Evolutionary conservation across 2,888 invertebrate species (phyloP).

Genomic region (Hypercompe scribonia): DNA sequence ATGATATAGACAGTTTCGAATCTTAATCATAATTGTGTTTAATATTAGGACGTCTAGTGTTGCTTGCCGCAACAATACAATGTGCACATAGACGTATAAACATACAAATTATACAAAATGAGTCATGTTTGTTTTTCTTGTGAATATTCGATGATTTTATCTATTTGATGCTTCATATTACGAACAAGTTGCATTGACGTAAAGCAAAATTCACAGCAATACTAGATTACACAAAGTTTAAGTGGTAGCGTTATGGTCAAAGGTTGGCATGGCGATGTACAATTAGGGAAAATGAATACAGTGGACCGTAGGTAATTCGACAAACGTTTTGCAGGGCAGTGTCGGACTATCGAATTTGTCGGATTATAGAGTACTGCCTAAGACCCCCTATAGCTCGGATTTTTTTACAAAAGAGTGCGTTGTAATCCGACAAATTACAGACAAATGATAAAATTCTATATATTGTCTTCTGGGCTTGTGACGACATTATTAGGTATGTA

Average conservation of each 20-base stretch:
- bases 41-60: background rate
- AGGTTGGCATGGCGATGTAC: too few species aligned
- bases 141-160: background rate
- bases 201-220: background rate
- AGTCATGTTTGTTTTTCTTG: background rate
- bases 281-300: too few species aligned
- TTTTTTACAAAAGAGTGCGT: too few species aligned
- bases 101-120: background rate
- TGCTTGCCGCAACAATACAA: background rate
- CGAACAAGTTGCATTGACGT: background rate
- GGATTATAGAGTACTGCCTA: too few species aligned
- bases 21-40: background rate
- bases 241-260: background rate
- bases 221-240: background rate
- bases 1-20: background rate
- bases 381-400: too few species aligned
- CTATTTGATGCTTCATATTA: background rate
- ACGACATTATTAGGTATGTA: too few species aligned
- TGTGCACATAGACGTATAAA: background rate
- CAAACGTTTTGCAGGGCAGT: too few species aligned
- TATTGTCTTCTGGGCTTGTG: too few species aligned
- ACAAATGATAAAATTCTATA: too few species aligned
- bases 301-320: too few species aligned
- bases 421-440: too few species aligned
- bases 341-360: too few species aligned